Base-by-base conservation (phyloP, 2,113 vertebrate species). In the Chaenocephalus aceratus region DNA sequence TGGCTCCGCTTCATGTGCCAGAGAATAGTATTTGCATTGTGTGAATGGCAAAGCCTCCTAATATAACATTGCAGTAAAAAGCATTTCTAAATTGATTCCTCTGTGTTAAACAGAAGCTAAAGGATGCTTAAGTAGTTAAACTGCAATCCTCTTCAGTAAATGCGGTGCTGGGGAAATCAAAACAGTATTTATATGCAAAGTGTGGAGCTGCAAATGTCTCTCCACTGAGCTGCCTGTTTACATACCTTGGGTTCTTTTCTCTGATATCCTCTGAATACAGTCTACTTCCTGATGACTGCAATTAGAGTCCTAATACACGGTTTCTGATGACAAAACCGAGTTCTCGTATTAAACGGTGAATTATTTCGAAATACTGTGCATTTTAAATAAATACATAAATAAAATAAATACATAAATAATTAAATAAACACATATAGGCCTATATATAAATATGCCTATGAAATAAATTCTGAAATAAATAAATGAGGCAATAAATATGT, bases 91-190 rank as follows among this genome's bases (percentile, higher is more conserved):
- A 48, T 57, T 11, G 36, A 30, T 44, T 34, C 26, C 14, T 70
- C 7, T 30, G 26, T 18, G 36, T 30, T 72, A 72, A 63, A 49
- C 36, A 41, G 18, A 12, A 10, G 51, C n/a, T 53, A 59, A 74
- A 58, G 66, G 54, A 67, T 65, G 16, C 41, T 23, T 26, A 66
- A 60, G 53, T 60, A 53, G 57, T 74, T 62, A 54, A 45, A 5
- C 62, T 68, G 36, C 52, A 60, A 12, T 49, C 36, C 53, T 48
- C 45, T 30, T 52, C 57, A 46, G 15, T 64, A 51, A 59, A 83
- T 77, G 58, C 49, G 14, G 26, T 65, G 26, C 41, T 54, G 23
- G 18, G 70, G 57, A 52, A 79, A 46, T 56, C 18, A 59, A 79
- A 76, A n/a, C 16, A 9, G 0, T n/a, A 66, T 57, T 75, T 67